Evolutionary conservation across 2,113 vertebrate genomes (phyloP), one percentile per base, ranked within the genome.

Genomic region (Myanophis thanlyinensis): DNA sequence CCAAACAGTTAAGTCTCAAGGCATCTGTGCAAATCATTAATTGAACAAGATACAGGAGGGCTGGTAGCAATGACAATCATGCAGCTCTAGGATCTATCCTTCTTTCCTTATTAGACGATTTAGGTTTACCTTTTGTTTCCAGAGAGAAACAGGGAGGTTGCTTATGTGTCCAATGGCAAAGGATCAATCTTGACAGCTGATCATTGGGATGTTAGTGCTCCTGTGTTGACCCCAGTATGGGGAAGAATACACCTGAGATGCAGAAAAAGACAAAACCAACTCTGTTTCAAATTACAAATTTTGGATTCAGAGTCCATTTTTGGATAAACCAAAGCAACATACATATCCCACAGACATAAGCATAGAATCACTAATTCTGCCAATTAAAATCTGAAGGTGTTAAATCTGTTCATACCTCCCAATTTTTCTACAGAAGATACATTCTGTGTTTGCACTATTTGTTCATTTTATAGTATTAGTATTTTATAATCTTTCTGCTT

Each of bases 81-180:
- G 93, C 86, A 93, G 95, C 56, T 94, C 80, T 95, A 90, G 93
- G 4, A 90, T 90, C 49, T 0, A 93, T 8, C 25, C 93, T 93
- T 89, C 95, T 94, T 94, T 85, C 90, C 94, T 93, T 85, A 92
- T 91, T 5, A 54, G 95, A 93, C 94, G 90, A 92, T 94, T 96
- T 95, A 95, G 87, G 95, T 96, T 96, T 97, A 97, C 97, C 96
- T 95, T 96, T 96, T 95, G 94, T 93, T 93, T 93, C 94, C 93
- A 93, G 92, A 85, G 94, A 93, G 91, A 93, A 67, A 67, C 59
- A 67, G 59, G 12, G 30, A 67, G 30, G 30, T 67, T 67, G 59
- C 30, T 0, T 95, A 93, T n/a, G 51, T 94, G 95, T 93, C 54
- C 92, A 94, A 85, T 94, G 94, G 87, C 95, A 91, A 73, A 89